Evolutionary conservation across 35 echinoderm and acorn worm species (phyloP).

Genomic region (Diadema setosum): DNA sequence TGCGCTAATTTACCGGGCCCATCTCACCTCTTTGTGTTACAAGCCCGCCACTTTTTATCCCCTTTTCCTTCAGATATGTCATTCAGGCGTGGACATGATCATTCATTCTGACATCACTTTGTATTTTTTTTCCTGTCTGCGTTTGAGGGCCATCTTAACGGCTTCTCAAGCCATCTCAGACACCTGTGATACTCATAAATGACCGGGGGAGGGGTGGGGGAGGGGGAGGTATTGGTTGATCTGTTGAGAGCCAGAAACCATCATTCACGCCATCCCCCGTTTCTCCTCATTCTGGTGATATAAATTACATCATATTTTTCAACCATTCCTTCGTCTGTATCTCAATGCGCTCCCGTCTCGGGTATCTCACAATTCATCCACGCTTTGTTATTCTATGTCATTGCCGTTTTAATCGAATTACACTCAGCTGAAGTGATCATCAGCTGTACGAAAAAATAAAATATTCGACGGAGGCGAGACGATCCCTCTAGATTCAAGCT

Average conservation of each 20-base stretch:
- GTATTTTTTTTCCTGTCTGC: neutral
- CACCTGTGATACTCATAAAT: neutral
- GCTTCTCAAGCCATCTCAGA: neutral
- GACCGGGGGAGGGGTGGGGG: neutral
- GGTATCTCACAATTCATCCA: neutral
- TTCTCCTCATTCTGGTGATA: neutral
- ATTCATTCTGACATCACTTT: neutral
- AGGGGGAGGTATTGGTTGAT: too few species aligned
- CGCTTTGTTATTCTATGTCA: neutral
- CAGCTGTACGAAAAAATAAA: too few species aligned
- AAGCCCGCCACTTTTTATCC: neutral
- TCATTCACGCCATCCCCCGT: neutral
- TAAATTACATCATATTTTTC: conserved; percentile 17
- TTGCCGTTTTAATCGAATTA: neutral
- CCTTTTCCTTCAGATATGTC: neutral
- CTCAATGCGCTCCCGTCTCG: neutral
- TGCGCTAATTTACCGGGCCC: neutral
- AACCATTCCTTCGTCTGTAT: neutral
- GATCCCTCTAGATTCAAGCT: too few species aligned
- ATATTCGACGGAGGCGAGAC: too few species aligned
- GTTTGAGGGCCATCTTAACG: neutral
- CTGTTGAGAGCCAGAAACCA: neutral
- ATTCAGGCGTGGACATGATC: neutral
- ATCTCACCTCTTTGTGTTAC: neutral
- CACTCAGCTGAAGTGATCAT: neutral